Evolutionary conservation across 2,113 vertebrate genomes (phyloP), one percentile per base, ranked within the genome.

Genomic region (Oncorhynchus gorbuscha): DNA sequence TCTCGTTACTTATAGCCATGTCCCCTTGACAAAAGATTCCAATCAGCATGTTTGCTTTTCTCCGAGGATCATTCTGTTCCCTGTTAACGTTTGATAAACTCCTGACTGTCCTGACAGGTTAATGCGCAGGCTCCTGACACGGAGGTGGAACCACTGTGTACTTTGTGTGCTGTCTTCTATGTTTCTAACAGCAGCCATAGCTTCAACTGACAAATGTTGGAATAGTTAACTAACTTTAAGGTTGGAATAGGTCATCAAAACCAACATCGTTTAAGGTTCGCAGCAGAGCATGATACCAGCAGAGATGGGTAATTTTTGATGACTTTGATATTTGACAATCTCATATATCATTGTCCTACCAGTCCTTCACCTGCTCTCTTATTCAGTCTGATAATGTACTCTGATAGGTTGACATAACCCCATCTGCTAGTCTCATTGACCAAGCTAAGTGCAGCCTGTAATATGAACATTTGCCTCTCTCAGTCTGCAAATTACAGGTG

Each of bases 1-100:
- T 24, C 3, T 71, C 12, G 45, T 24, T 49, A 71, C 18, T 71
- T 24, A 70, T 22, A 28, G 22, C 48, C 24, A n/a, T 71, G 48
- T 51, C 45, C 22, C 22, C 39, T 7, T 71, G 14, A 18, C 49
- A 68, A 68, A 35, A 68, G 2, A 28, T 68, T 68, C 5, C 7
- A 45, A 71, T 26, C 22, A 51, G n/a, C 69, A 26, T 71, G 69
- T 71, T 71, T 71, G 45, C 22, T 14, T 55, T 71, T 51, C 48
- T 24, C n/a, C 1, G 35, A 55, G 39, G 69, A 51, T 71, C 69
- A 24, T 22, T 51, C 22, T 71, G 48, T 71, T 69, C 69, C 45
- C 18, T 71, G 45, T 71, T 18, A 71, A 71, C 24, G 26, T 49
- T 26, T n/a, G 18, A 51, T 51, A 51, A 49, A 71, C 9, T n/a